Percentiles rank a stretch among this genome's conserved stretches.
phyloP scores from a whole-genome alignment of 2,797 vertebrate genomes.

The Meriones psammophilus region DNA sequence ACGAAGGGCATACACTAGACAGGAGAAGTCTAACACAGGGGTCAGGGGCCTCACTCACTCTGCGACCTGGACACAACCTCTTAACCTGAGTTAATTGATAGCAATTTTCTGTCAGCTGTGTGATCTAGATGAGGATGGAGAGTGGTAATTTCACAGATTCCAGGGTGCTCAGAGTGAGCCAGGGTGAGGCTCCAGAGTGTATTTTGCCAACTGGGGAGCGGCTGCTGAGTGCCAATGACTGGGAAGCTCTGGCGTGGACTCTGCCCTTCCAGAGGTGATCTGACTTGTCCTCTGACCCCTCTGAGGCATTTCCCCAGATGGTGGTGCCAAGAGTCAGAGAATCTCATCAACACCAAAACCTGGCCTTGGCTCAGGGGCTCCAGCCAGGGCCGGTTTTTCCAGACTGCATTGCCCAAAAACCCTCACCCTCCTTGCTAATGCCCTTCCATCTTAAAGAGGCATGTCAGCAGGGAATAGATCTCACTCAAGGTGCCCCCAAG shows the following conservation, averaged over 20 bases:
- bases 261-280: background rate
- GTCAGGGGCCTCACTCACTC: background rate
- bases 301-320: background rate
- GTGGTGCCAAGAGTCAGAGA: background rate
- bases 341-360: slow-evolving; percentile 54
- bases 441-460: slow-evolving; percentile 11
- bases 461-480: background rate
- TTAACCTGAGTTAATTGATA: slow-evolving; percentile 30
- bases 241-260: background rate
- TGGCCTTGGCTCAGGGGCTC: slow-evolving; percentile 14
- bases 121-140: background rate
- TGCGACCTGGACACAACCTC: background rate
- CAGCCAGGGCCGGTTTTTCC: background rate
- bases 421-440: background rate
- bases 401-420: background rate
- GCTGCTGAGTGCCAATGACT: background rate
- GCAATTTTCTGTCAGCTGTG: slow-evolving; percentile 33
- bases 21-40: background rate
- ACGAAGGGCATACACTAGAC: background rate
- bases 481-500: background rate
- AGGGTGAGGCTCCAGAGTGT: background rate
- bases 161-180: slow-evolving; percentile 46
- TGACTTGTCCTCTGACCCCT: background rate
- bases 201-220: background rate
- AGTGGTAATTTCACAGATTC: slow-evolving; percentile 37